A percentile compares a stretch with the other conserved stretches of the same genome.
Conservation (phyloP, 2,113 vertebrate genomes). For the Microtus ochrogaster region DNA sequence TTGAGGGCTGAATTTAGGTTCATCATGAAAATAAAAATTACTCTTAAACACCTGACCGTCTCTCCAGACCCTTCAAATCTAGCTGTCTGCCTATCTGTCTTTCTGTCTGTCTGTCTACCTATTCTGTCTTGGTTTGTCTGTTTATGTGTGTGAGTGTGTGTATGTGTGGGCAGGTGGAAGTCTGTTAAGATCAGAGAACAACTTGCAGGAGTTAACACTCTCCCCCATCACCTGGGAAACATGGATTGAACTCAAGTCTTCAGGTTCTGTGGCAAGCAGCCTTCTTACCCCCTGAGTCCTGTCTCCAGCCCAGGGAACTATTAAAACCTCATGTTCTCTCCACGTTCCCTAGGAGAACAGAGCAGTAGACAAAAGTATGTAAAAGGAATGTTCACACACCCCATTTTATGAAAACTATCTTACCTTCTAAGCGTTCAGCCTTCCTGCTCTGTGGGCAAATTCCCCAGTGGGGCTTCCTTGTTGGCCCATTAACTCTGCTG, state of each 20-base stretch:
- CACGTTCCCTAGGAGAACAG: not conserved
- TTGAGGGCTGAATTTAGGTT: not conserved
- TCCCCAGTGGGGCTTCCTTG: constrained; percentile 57
- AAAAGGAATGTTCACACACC: not conserved
- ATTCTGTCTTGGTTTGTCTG: not conserved
- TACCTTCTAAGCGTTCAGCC: constrained; percentile 37
- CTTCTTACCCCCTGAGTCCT: not conserved
- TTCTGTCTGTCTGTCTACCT: not conserved
- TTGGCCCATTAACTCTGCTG: constrained; percentile 69
- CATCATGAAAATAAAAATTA: not conserved
- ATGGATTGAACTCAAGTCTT: not conserved
- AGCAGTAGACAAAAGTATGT: not conserved
- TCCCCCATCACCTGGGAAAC: accelerated
- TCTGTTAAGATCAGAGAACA: not conserved
- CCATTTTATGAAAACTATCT: not conserved
- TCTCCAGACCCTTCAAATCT: not conserved
- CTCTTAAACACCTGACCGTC: not conserved
- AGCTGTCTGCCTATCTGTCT: not conserved
- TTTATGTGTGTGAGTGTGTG: not conserved
- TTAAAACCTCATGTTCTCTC: accelerated
- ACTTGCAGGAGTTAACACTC: not conserved
- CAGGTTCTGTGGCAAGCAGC: too few relatives aligned
- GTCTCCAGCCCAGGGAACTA: not conserved
- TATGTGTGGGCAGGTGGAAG: not conserved
- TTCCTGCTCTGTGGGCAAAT: constrained; percentile 51